A percentile compares a stretch with the other conserved stretches of the same genome.
Conservation (phyloP, 2,113 vertebrate genomes). For the Callocephalon fimbriatum region DNA sequence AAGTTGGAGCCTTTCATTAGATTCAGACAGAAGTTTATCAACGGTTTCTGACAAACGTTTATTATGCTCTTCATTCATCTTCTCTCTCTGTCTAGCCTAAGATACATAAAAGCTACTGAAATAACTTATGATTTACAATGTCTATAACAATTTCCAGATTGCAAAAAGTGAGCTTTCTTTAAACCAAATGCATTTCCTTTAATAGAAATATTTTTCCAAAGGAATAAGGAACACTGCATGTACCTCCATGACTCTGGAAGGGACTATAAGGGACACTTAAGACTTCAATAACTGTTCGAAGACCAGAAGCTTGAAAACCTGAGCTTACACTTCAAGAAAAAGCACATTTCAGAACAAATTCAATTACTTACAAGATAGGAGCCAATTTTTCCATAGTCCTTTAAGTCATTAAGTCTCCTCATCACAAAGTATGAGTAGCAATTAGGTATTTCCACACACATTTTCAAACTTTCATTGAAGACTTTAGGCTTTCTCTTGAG, state of each 20-base stretch:
- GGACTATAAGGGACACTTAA: background rate
- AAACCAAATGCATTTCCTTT: background rate
- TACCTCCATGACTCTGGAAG: background rate
- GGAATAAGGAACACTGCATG: background rate
- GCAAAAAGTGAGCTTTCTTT: background rate
- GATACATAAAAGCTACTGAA: background rate
- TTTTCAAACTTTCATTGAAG: background rate
- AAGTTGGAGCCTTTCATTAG: slow-evolving; percentile 96
- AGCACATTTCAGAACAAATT: background rate
- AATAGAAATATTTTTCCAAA: background rate
- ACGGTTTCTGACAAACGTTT: slow-evolving; percentile 96
- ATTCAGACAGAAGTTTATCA: slow-evolving; percentile 95
- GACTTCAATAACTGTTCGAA: background rate
- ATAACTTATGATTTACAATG: background rate
- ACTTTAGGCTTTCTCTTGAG: background rate
- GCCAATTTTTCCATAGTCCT: background rate
- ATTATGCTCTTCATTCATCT: slow-evolving; percentile 99
- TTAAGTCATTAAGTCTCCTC: background rate
- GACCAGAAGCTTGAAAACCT: background rate
- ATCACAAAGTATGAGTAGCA: background rate
- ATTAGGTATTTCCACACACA: too few species aligned
- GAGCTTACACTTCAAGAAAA: background rate
- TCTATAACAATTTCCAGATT: background rate
- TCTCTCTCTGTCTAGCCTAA: slow-evolving; percentile 94
- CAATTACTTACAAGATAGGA: background rate